Evolutionary conservation across 2,888 invertebrate species (phyloP), one percentile per base, ranked within the genome.

Genomic region (Eustalomyia histrio): DNA sequence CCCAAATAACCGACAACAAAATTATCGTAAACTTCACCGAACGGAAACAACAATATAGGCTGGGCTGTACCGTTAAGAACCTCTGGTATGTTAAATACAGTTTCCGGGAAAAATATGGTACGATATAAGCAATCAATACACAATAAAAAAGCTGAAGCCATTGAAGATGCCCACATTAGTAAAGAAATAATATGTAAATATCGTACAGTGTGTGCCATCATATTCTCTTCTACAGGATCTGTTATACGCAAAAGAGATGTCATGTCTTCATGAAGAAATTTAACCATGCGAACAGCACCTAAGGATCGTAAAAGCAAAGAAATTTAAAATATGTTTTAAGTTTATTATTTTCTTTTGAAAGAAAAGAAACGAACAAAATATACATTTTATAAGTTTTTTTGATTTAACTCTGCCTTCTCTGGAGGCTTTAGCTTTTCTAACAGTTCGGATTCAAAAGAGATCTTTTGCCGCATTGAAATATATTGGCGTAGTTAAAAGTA

Each of bases 271-370:
- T n/a, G n/a, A n/a, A n/a, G n/a, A n/a, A n/a, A n/a, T n/a, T n/a
- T n/a, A n/a, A n/a, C n/a, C n/a, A n/a, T n/a, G n/a, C n/a, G n/a
- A 2, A 87, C 81, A 0, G 89, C 84, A 43, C 85, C 88, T 88
- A 14, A 0, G 18, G 72, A 1, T 10, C 3, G n/a, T n/a, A 1
- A 39, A 39, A 39, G 1, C 9, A 39, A 39, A 39, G n/a, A n/a
- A n/a, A n/a, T n/a, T n/a, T n/a, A n/a, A n/a, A n/a, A n/a, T n/a
- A n/a, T n/a, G n/a, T n/a, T n/a, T n/a, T n/a, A n/a, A n/a, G n/a
- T n/a, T n/a, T n/a, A n/a, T n/a, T n/a, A n/a, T n/a, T n/a, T n/a
- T n/a, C n/a, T n/a, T n/a, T n/a, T n/a, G n/a, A n/a, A n/a, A n/a
- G n/a, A n/a, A n/a, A n/a, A n/a, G n/a, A n/a, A n/a, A n/a, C n/a